Conservation (phyloP, 2,888 invertebrate genomes). For the Synanthedon andrenaeformis region DNA sequence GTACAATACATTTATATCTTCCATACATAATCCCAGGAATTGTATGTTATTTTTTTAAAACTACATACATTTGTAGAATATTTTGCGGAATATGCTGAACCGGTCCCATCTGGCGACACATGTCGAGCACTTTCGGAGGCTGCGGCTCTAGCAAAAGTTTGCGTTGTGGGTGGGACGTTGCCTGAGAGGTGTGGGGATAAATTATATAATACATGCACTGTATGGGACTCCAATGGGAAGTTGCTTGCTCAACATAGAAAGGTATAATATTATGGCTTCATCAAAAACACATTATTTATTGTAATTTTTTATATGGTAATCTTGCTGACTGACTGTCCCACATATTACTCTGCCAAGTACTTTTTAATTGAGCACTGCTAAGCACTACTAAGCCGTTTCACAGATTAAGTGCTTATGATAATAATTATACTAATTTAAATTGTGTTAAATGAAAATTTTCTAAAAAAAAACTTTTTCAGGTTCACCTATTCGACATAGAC, state of each 20-base stretch:
- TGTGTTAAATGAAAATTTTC: no score
- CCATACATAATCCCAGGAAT: no score
- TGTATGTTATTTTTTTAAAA: no score
- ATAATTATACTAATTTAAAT: no score
- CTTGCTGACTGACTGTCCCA: no score
- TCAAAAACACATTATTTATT: neutral
- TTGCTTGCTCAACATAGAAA: constrained; percentile 87
- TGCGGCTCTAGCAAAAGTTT: constrained; percentile 81
- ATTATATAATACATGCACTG: constrained; percentile 89
- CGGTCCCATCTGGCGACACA: constrained; percentile 83
- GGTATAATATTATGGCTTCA: constrained; percentile 47
- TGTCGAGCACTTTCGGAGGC: constrained; percentile 76
- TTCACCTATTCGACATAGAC: constrained; percentile 96
- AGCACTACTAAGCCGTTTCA: no score
- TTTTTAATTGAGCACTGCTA: no score
- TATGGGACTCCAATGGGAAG: constrained; percentile 84
- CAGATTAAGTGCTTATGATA: no score
- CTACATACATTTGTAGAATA: constrained; percentile 51
- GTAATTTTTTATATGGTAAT: no score
- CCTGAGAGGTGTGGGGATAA: constrained; percentile 80
- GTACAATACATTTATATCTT: no score
- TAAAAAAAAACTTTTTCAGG: constrained; percentile 51
- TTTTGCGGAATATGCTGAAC: constrained; percentile 89
- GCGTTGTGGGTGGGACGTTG: constrained; percentile 90
- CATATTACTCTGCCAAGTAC: no score